A percentile compares a stretch with the other conserved stretches of the same genome.
phyloP scores from a whole-genome alignment of 2,797 vertebrate species.

The Cyprinodon diabolis region DNA sequence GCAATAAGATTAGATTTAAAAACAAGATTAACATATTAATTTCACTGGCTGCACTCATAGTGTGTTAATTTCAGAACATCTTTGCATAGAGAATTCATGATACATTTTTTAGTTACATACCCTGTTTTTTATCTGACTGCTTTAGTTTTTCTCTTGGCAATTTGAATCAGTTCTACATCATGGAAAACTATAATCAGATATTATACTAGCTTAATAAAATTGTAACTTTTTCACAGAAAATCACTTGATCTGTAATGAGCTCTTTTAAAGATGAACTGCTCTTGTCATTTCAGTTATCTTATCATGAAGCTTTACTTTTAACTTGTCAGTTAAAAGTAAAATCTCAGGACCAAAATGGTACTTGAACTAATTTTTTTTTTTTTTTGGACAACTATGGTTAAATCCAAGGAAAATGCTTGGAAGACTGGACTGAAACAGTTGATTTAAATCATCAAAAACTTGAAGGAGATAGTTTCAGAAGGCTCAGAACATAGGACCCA shows the following conservation, averaged over 20 bases:
- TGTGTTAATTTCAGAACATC: too few species aligned
- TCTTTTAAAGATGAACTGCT: background rate
- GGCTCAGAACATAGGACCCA: too few species aligned
- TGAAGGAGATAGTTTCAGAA: background rate
- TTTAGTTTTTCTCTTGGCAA: too few species aligned
- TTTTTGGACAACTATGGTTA: too few species aligned
- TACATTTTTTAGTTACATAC: too few species aligned
- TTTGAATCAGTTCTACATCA: too few species aligned
- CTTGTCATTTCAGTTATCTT: background rate
- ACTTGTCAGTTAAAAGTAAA: background rate
- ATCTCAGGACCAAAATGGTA: background rate
- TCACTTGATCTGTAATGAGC: background rate
- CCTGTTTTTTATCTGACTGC: too few species aligned
- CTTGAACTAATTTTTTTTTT: too few species aligned
- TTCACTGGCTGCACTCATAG: too few species aligned
- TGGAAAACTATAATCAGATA: background rate
- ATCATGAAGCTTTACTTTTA: background rate
- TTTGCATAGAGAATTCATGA: too few species aligned
- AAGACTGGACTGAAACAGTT: background rate
- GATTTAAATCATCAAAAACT: background rate
- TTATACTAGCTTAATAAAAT: background rate
- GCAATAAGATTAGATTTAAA: too few species aligned
- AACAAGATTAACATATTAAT: too few species aligned
- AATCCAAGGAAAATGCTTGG: background rate
- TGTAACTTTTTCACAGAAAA: background rate